A percentile compares a stretch with the other conserved stretches of the same genome.
These are phyloP conservation scores for Cheiracanthium punctorium DNA, from an alignment of 2,888 invertebrate genomes.

Conservation along the genomic window DNA sequence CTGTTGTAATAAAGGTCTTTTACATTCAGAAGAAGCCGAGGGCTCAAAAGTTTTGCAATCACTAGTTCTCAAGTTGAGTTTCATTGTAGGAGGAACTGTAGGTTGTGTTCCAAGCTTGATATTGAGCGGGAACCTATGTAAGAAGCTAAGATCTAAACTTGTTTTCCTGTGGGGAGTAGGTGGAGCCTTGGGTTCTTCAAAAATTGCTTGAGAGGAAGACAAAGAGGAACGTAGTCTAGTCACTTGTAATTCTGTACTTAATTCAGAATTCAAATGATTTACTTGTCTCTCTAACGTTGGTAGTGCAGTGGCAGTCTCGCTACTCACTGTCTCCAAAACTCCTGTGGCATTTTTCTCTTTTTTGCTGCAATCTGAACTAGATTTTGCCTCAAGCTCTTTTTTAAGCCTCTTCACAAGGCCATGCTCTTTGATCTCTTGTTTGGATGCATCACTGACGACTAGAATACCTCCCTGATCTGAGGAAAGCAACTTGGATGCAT, in stretches of 20 bases:
- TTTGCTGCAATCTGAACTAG: constrained; percentile 34
- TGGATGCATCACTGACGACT: constrained; percentile 56
- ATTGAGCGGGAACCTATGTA: constrained; percentile 53
- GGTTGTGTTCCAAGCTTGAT: constrained; percentile 40
- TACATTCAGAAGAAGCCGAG: not conserved
- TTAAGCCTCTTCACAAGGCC: constrained; percentile 90
- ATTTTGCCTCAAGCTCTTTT: constrained; percentile 90
- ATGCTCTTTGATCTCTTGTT: constrained; percentile 76
- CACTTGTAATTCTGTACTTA: constrained; percentile 16
- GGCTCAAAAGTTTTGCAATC: constrained; percentile 32
- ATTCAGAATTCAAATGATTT: constrained; percentile 10
- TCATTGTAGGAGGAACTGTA: constrained; percentile 38
- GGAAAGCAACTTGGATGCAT: constrained; percentile 55
- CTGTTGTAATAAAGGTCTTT: constrained; percentile 13
- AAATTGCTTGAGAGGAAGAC: constrained; percentile 31
- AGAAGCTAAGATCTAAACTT: constrained; percentile 74
- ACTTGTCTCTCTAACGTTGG: constrained; percentile 17
- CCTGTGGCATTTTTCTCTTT: constrained; percentile 27
- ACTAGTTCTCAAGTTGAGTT: constrained; percentile 42
- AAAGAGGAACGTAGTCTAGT: constrained; percentile 9
- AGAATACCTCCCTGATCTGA: constrained; percentile 65
- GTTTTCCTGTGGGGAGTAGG: constrained; percentile 75
- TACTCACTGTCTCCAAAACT: constrained; percentile 11
- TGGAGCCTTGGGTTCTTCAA: constrained; percentile 73
- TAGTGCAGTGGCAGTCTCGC: not conserved